These are phyloP conservation scores for Pseudochromis fuscus DNA, from an alignment of 2,797 vertebrate species.

Conservation along the genomic window DNA sequence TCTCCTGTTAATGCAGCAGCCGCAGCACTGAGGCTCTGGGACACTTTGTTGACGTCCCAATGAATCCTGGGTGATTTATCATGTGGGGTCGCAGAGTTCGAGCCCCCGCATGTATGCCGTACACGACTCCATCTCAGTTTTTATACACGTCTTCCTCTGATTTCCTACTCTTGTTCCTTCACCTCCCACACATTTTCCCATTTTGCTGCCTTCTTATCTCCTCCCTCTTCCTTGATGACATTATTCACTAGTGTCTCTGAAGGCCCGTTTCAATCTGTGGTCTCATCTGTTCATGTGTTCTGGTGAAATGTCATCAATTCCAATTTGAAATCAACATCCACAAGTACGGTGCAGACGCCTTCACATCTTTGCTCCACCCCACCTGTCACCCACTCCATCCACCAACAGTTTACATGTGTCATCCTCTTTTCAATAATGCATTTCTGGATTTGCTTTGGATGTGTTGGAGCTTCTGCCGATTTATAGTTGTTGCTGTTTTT, in stretches of 20 bases:
- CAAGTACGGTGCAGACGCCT: not conserved
- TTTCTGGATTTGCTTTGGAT: too few relatives aligned
- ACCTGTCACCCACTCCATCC: not conserved
- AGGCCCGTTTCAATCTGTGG: slow-evolving; percentile 14
- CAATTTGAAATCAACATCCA: slow-evolving; percentile 19
- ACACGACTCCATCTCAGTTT: slow-evolving; percentile 50
- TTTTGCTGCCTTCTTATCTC: not conserved
- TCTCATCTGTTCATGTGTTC: slow-evolving; percentile 23
- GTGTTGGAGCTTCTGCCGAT: too few relatives aligned
- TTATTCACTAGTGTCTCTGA: slow-evolving; percentile 10
- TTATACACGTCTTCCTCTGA: slow-evolving; percentile 12
- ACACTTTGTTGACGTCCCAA: slow-evolving; percentile 66
- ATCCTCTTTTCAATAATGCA: too few relatives aligned
- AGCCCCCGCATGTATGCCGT: slow-evolving; percentile 32
- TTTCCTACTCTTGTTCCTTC: not conserved
- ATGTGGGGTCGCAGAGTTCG: slow-evolving; percentile 49
- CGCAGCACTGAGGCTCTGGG: slow-evolving; percentile 61
- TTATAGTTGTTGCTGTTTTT: too few relatives aligned
- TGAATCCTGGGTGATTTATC: slow-evolving; percentile 75
- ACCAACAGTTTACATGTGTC: too few relatives aligned
- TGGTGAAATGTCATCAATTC: slow-evolving; percentile 35
- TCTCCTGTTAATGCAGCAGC: slow-evolving; percentile 68
- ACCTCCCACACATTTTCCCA: not conserved
- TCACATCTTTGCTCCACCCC: not conserved
- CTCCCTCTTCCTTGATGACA: not conserved